These are phyloP conservation scores for Aepyceros melampus DNA, from an alignment of 2,113 vertebrate genomes.

Conservation along the genomic window DNA sequence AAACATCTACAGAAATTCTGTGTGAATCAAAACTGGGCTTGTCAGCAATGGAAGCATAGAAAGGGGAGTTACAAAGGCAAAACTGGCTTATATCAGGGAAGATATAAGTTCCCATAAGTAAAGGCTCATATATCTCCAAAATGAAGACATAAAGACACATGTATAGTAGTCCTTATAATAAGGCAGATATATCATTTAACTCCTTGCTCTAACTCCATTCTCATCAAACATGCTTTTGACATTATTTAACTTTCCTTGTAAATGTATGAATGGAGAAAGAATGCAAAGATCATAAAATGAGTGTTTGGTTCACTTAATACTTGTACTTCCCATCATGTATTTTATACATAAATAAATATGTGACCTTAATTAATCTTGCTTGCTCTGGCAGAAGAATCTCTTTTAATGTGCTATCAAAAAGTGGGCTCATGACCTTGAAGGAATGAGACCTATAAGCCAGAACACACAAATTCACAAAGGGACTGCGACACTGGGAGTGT, in stretches of 20 bases:
- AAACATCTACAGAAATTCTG: background rate
- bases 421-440: background rate
- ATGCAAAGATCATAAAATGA: background rate
- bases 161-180: background rate
- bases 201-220: background rate
- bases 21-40: background rate
- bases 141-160: background rate
- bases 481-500: background rate
- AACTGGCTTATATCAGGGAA: background rate
- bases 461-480: background rate
- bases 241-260: background rate
- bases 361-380: background rate
- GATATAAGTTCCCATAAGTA: background rate
- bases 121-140: background rate
- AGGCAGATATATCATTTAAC: background rate
- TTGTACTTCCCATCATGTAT: background rate
- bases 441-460: background rate
- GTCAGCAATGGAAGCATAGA: background rate
- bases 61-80: background rate
- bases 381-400: background rate
- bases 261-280: background rate
- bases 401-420: background rate
- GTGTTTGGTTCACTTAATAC: background rate
- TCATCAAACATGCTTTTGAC: constrained; percentile 13
- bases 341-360: background rate